Evolutionary conservation across 2,797 vertebrate genomes (phyloP).

Genomic region (Garrulus glandarius): DNA sequence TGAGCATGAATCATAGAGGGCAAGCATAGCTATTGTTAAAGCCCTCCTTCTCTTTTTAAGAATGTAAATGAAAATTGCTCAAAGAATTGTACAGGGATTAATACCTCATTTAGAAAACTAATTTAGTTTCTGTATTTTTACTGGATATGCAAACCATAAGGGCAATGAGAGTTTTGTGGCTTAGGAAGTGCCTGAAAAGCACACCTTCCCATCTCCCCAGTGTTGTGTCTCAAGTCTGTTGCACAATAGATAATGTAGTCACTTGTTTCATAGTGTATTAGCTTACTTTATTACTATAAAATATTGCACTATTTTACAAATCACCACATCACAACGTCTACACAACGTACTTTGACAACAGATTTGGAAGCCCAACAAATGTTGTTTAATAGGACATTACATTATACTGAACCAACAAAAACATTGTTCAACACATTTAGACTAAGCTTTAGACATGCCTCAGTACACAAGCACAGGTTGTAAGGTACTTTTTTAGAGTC

Average conservation of each 20-base stretch:
- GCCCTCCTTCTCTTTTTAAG: neutral
- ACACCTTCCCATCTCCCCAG: neutral
- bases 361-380: conserved; percentile 42
- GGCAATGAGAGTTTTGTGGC: neutral
- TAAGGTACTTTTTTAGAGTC: neutral
- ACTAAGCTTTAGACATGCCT: conserved; percentile 50
- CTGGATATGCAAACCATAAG: neutral
- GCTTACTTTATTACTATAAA: conserved; percentile 66
- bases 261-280: conserved; percentile 56
- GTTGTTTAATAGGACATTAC: conserved; percentile 61
- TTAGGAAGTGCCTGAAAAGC: neutral
- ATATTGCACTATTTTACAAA: conserved; percentile 65
- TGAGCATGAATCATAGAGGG: neutral
- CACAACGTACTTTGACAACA: conserved; percentile 60
- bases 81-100: neutral
- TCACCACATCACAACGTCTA: conserved; percentile 36
- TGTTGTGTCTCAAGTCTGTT: conserved; percentile 12
- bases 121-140: neutral
- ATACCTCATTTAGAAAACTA: neutral
- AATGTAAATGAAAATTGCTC: neutral
- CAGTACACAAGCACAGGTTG: conserved; percentile 17
- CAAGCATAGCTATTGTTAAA: neutral
- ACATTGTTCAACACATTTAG: conserved; percentile 51
- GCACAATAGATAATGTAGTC: conserved; percentile 68
- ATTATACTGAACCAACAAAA: conserved; percentile 50